These are phyloP conservation scores for Drymodes brunneopygia DNA, from an alignment of 2,113 vertebrate genomes.

Conservation along the genomic window DNA sequence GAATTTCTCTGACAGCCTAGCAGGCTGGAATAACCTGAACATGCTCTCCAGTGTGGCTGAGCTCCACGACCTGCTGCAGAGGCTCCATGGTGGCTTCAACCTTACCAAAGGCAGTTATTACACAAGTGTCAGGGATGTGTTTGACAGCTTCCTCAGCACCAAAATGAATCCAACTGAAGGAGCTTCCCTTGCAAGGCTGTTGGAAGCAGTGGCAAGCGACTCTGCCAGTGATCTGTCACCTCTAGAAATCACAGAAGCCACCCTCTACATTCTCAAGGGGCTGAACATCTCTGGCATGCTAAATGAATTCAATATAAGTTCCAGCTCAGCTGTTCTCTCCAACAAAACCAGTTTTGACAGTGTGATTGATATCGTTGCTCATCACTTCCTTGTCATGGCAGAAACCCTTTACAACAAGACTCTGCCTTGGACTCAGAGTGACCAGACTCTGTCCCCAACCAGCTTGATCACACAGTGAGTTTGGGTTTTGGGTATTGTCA, in stretches of 20 bases:
- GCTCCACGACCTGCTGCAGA: not conserved
- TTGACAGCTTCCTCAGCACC: not conserved
- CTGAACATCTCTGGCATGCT: not conserved
- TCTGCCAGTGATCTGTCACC: not conserved
- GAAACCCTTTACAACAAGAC: slow-evolving; percentile 49
- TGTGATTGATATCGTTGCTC: not conserved
- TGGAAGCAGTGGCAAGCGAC: not conserved
- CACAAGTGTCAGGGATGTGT: not conserved
- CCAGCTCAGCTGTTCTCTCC: not conserved
- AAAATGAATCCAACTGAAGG: not conserved
- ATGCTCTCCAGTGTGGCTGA: not conserved
- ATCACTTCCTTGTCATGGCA: not conserved
- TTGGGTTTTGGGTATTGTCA: not conserved
- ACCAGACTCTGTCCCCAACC: slow-evolving; percentile 44
- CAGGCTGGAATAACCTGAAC: not conserved
- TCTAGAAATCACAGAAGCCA: not conserved
- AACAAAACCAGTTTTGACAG: not conserved
- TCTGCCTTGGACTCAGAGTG: slow-evolving; percentile 17
- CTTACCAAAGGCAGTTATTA: not conserved
- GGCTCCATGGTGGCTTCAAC: not conserved
- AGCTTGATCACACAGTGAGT: slow-evolving; percentile 71
- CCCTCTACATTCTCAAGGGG: not conserved
- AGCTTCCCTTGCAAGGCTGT: not conserved
- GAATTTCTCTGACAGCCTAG: not conserved
- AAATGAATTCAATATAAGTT: not conserved